phyloP scores from a whole-genome alignment of 2,888 invertebrate genomes.

The Sceliomorpha sp. region DNA sequence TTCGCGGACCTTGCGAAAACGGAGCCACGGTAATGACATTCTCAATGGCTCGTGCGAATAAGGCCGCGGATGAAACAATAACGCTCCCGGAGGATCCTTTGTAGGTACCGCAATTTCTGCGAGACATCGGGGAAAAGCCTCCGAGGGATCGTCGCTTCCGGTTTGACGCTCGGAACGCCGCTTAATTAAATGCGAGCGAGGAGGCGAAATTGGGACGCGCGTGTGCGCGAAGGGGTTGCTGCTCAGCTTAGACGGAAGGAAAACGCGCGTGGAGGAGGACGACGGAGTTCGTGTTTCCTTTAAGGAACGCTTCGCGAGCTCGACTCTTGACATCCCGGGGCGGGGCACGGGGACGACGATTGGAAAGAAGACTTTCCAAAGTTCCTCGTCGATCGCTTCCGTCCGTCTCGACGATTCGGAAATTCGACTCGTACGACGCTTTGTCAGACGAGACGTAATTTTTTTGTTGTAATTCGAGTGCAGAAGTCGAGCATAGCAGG shows the following conservation, averaged over 20 bases:
- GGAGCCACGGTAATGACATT: neutral
- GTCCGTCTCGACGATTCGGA: constrained; percentile 3
- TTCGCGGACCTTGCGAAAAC: no score
- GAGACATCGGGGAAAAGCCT: constrained; percentile 9
- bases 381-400: constrained; percentile 1
- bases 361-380: neutral
- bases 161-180: constrained; percentile 16
- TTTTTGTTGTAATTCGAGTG: no score
- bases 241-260: no score
- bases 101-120: neutral
- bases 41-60: neutral
- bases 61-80: constrained; percentile 10
- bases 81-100: constrained; percentile 2
- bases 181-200: constrained; percentile 20
- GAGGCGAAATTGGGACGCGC: constrained; percentile 11
- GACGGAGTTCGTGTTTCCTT: constrained; percentile 4
- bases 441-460: neutral
- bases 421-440: neutral
- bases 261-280: no score
- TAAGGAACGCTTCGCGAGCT: neutral
- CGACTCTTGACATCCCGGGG: no score
- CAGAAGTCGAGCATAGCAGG: neutral
- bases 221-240: constrained; percentile 2
- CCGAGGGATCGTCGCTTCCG: constrained; percentile 13
- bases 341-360: no score